Conservation (phyloP, 2,113 vertebrate species). For the Dunckerocampus dactyliophorus region DNA sequence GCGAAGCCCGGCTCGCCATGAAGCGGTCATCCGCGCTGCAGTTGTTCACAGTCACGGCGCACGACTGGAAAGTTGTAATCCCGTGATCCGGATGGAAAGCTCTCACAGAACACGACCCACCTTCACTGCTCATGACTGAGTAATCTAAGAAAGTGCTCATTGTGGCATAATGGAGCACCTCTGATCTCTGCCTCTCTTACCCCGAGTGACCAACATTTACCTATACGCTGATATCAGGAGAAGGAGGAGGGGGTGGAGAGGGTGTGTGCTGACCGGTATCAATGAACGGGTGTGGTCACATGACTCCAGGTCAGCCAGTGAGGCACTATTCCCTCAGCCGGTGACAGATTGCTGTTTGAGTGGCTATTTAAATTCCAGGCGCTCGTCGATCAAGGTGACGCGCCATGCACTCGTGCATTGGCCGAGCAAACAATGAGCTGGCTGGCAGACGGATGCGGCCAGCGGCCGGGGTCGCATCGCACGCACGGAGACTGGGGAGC, state of each 20-base stretch:
- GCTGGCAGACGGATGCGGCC: slow-evolving; percentile 63
- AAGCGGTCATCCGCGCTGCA: slow-evolving; percentile 89
- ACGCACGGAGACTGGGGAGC: slow-evolving; percentile 16
- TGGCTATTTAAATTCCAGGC: slow-evolving; percentile 92
- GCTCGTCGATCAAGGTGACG: slow-evolving; percentile 86
- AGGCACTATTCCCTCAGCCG: slow-evolving; percentile 74
- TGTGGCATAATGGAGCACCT: slow-evolving; percentile 79
- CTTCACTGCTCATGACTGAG: slow-evolving; percentile 82
- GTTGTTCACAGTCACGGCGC: slow-evolving; percentile 84
- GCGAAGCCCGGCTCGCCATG: slow-evolving; percentile 82
- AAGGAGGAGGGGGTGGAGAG: slow-evolving; percentile 59
- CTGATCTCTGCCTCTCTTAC: slow-evolving; percentile 61
- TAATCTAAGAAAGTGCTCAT: slow-evolving; percentile 98
- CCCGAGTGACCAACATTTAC: slow-evolving; percentile 88
- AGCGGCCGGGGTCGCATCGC: slow-evolving; percentile 53
- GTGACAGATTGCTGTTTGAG: slow-evolving; percentile 87
- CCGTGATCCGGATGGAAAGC: slow-evolving; percentile 89
- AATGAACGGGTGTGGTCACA: slow-evolving; percentile 84
- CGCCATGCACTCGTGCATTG: slow-evolving; percentile 73
- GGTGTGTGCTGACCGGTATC: slow-evolving; percentile 79
- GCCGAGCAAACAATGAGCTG: slow-evolving; percentile 71
- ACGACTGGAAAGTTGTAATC: slow-evolving; percentile 95
- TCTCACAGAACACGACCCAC: slow-evolving; percentile 83
- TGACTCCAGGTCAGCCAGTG: slow-evolving; percentile 84
- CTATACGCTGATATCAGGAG: slow-evolving; percentile 80